Evolutionary conservation across 2,797 vertebrate species (phyloP).

Genomic region (Hydrophis major): DNA sequence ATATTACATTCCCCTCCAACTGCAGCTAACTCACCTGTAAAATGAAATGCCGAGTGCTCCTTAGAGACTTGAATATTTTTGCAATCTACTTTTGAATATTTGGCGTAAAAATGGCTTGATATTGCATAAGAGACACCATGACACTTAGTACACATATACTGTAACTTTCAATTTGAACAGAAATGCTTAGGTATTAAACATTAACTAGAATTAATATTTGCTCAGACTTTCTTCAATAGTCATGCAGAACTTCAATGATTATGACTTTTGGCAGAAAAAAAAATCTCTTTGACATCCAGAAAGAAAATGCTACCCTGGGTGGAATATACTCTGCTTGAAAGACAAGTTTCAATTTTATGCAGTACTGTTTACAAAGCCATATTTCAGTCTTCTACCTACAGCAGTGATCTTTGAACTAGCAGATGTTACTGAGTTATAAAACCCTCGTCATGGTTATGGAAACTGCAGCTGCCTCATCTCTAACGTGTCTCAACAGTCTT

Average conservation of each 20-base stretch:
- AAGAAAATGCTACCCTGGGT: neutral
- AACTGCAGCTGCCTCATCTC: neutral
- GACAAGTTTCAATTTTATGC: neutral
- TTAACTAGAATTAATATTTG: constrained; percentile 7
- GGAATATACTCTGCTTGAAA: neutral
- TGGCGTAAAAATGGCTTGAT: neutral
- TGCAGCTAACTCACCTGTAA: constrained; percentile 14
- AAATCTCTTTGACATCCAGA: neutral
- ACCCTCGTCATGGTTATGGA: neutral
- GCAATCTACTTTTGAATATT: constrained; percentile 2
- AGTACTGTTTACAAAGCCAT: neutral
- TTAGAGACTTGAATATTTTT: neutral
- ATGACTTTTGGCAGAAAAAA: neutral
- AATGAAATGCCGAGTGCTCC: neutral
- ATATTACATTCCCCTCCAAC: neutral
- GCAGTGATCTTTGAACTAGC: neutral
- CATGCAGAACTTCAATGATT: neutral
- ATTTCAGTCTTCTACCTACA: neutral
- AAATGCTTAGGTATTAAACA: neutral
- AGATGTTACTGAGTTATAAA: neutral
- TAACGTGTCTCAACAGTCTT: neutral
- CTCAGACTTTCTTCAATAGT: neutral
- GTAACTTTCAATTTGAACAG: neutral
- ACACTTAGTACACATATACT: neutral
- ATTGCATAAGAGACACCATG: neutral